Base-by-base conservation (phyloP, 2,113 vertebrate species). In the Mastomys natalensis region DNA sequence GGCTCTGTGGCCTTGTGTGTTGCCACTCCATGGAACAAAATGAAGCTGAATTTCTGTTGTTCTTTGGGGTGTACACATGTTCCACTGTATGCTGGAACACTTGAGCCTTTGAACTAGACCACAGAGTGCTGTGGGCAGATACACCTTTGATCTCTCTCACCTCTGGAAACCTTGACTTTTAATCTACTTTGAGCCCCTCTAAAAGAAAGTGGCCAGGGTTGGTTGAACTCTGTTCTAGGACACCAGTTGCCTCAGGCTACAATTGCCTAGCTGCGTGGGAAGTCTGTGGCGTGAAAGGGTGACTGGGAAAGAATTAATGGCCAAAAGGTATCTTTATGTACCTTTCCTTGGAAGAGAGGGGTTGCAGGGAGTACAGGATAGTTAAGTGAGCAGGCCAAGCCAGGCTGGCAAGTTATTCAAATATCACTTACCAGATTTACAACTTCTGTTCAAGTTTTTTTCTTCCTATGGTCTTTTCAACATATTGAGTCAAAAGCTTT, bases 101-200 rank as follows among this genome's bases (percentile, higher is more conserved):
- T 43, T 89, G 9, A 82, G 98, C 90, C 34, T 90, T 78, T 29
- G 53, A 95, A 91, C 85, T 94, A 94, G 96, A 98, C 98, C 98
- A 73, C 98, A 97, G 93, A 60, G 87, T 5, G 66, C 62, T 95
- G 97, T 96, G 92, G 97, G 98, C 45, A 94, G 96, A 77, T 92
- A 55, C 17, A n/a, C 51, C 29, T 74, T 86, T 78, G 29, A 53
- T 0, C 0, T 64, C 84, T 72, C 95, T 98, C 95, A 97, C 97
- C 96, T 76, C 77, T 98, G 98, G 98, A 99, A 99, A 98, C 87
- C 97, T 91, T 97, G 98, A 98, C 98, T 98, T 98, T 98, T 97
- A 89, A 64, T 87, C 90, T 86, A 81, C 87, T 82, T 31, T 66
- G 76, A 88, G 17, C 29, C 1, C 2, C 89, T 89, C 62, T 87